A percentile compares a stretch with the other conserved stretches of the same genome.
Evolutionary conservation across 2,113 vertebrate genomes (phyloP).

Genomic region (Tapirus terrestris): DNA sequence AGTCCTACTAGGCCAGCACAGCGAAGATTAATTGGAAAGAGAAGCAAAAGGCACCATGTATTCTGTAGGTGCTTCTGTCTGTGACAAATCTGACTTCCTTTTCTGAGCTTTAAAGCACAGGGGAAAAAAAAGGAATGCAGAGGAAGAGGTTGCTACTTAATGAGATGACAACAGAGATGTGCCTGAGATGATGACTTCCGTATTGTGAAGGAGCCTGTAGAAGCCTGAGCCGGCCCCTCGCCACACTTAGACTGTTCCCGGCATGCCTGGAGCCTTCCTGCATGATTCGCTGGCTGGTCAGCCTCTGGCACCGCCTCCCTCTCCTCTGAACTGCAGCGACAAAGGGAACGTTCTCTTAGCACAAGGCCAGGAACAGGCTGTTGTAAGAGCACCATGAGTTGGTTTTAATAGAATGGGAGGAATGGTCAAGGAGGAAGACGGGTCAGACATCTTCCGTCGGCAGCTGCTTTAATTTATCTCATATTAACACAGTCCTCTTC

Average conservation of each 20-base stretch:
- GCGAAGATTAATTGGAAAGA: conserved; percentile 16
- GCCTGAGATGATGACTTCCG: not conserved
- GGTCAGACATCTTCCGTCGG: not conserved
- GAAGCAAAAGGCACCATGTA: not conserved
- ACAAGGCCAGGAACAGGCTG: not conserved
- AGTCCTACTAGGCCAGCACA: not conserved
- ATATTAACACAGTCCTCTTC: not conserved
- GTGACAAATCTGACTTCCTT: not conserved
- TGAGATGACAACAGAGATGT: not conserved
- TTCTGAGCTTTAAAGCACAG: conserved; percentile 31
- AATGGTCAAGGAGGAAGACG: not conserved
- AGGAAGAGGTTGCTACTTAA: conserved; percentile 13
- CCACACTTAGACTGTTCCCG: not conserved
- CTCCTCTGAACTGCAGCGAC: not conserved
- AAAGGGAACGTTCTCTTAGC: not conserved
- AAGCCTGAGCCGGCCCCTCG: not conserved
- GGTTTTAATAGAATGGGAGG: not conserved
- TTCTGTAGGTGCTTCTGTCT: not conserved
- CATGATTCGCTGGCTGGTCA: not conserved
- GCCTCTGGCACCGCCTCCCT: not conserved
- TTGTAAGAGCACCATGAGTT: not conserved
- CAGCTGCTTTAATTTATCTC: conserved; percentile 39
- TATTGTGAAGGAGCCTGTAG: not conserved
- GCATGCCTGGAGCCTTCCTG: not conserved
- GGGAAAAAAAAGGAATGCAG: not conserved